Percentiles rank a stretch among this genome's conserved stretches.
These are phyloP conservation scores for Didymodactylos carnosus DNA, from an alignment of 2,888 invertebrate species.

Conservation along the genomic window DNA sequence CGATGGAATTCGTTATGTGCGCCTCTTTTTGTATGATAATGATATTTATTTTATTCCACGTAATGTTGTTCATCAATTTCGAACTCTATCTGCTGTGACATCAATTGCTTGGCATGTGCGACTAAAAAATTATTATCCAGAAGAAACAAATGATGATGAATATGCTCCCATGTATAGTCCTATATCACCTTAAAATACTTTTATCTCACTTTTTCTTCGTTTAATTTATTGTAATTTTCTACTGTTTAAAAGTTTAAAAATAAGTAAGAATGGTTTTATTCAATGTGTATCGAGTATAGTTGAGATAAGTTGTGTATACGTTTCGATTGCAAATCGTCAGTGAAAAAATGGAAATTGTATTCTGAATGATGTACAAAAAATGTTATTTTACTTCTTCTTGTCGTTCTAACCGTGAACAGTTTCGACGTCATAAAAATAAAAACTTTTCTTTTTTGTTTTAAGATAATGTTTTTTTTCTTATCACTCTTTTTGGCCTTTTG, in stretches of 20 bases:
- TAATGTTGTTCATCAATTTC: slow-evolving; percentile 91
- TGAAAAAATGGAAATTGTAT: too few species aligned
- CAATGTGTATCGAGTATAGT: too few species aligned
- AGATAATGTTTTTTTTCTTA: too few species aligned
- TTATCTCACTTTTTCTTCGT: neutral
- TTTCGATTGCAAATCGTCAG: too few species aligned
- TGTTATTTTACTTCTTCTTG: too few species aligned
- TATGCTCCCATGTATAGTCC: neutral
- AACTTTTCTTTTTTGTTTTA: too few species aligned
- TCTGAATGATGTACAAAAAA: too few species aligned
- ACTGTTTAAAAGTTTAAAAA: neutral
- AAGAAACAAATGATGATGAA: neutral
- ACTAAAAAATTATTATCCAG: slow-evolving; percentile 59
- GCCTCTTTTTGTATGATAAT: slow-evolving; percentile 71
- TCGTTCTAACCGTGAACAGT: too few species aligned
- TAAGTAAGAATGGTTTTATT: neutral
- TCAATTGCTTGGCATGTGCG: slow-evolving; percentile 78
- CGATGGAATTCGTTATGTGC: slow-evolving; percentile 77
- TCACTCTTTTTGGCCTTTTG: too few species aligned
- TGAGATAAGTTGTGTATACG: too few species aligned
- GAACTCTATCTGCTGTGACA: slow-evolving; percentile 63
- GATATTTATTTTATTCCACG: slow-evolving; percentile 93
- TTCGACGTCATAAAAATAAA: too few species aligned
- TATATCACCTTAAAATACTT: neutral
- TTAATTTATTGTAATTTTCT: neutral